These are phyloP conservation scores for Rhea americana DNA, from an alignment of 2,113 vertebrate genomes.

Conservation along the genomic window DNA sequence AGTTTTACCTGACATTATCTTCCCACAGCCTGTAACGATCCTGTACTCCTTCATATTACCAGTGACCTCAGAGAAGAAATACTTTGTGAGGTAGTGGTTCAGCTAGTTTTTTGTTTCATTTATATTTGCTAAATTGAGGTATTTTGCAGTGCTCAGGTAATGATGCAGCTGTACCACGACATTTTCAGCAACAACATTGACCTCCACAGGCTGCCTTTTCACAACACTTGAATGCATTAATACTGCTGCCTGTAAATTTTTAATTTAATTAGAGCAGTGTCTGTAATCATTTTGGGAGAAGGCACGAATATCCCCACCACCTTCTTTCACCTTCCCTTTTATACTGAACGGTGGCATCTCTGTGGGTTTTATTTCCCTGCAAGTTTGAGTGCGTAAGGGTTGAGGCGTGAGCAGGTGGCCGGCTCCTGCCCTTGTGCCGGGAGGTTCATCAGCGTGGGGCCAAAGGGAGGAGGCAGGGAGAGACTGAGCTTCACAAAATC, in stretches of 20 bases:
- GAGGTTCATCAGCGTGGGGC: background rate
- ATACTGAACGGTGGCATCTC: background rate
- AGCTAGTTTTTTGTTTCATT: background rate
- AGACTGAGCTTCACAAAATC: constrained; percentile 43
- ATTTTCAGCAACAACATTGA: constrained; percentile 22
- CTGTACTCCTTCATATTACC: background rate
- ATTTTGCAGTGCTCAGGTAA: constrained; percentile 14
- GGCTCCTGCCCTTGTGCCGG: background rate
- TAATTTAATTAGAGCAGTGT: constrained; percentile 60
- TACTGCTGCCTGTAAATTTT: constrained; percentile 29
- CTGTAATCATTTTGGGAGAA: constrained; percentile 27
- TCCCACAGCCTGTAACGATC: background rate
- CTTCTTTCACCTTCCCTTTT: background rate
- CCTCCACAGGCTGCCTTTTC: constrained; percentile 12
- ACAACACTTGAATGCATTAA: constrained; percentile 2
- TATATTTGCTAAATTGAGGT: constrained; percentile 18
- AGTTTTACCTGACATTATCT: background rate
- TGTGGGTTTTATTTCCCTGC: background rate
- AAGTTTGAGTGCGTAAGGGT: background rate
- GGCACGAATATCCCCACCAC: background rate
- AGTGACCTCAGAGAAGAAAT: background rate
- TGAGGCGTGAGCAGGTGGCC: background rate
- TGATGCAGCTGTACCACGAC: background rate
- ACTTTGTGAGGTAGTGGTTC: background rate
- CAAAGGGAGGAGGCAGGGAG: constrained; percentile 9